Conservation (phyloP, 2,888 invertebrate species). For the Himalopsyche japonica region DNA sequence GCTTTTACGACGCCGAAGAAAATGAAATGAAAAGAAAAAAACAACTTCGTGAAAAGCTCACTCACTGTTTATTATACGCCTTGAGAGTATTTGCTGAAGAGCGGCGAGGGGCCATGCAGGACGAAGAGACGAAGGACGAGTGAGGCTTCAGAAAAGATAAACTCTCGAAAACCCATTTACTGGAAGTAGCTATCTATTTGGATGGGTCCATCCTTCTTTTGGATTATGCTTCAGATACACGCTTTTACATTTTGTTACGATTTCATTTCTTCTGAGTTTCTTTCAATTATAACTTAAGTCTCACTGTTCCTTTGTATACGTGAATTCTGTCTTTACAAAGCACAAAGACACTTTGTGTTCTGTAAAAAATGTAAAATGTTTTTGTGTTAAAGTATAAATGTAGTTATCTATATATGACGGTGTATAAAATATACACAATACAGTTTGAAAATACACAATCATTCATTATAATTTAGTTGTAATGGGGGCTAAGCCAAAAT, state of each 20-base stretch:
- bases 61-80: conserved; percentile 35
- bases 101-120: conserved; percentile 1
- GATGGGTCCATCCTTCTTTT: conserved; percentile 14
- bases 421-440: no score
- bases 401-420: no score
- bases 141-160: conserved; percentile 1
- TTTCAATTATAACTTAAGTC: not conserved
- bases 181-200: conserved; percentile 9
- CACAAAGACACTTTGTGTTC: no score
- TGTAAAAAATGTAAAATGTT: no score
- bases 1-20: conserved; percentile 6
- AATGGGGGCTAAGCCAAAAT: no score
- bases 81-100: conserved; percentile 21
- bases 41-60: conserved; percentile 15
- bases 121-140: not conserved
- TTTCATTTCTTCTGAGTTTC: not conserved
- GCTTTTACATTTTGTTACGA: not conserved
- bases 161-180: conserved; percentile 16
- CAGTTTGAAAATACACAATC: no score
- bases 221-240: conserved; percentile 7
- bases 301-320: not conserved
- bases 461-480: no score
- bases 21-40: conserved; percentile 30
- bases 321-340: not conserved
- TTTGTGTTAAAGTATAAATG: no score